phyloP scores from a whole-genome alignment of 2,113 vertebrate genomes.

The Felis catus region DNA sequence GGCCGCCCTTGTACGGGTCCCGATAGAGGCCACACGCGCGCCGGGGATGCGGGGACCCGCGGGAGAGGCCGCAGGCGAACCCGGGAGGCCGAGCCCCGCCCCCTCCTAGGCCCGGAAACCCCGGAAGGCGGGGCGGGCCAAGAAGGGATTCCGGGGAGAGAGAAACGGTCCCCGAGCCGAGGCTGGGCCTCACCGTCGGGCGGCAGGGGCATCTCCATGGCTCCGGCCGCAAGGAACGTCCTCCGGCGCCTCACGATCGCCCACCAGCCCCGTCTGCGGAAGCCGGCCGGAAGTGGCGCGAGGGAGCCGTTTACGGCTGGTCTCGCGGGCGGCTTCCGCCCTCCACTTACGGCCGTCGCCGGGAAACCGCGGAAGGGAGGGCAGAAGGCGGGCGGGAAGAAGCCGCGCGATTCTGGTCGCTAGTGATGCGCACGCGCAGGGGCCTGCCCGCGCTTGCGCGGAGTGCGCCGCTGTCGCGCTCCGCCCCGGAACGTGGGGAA shows the following conservation, averaged over 20 bases:
- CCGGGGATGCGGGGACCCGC: neutral
- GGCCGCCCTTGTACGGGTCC: slow-evolving; percentile 15
- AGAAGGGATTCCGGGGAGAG: neutral
- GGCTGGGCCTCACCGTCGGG: slow-evolving; percentile 84
- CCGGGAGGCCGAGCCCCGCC: slow-evolving; percentile 46
- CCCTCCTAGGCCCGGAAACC: neutral
- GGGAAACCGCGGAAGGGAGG: slow-evolving; percentile 71
- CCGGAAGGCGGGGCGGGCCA: neutral
- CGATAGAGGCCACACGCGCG: slow-evolving; percentile 30
- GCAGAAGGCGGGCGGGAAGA: neutral
- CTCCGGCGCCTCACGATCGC: slow-evolving; percentile 63
- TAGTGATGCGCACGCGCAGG: neutral
- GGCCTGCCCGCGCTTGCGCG: neutral
- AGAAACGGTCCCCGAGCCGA: neutral
- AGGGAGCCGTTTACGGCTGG: slow-evolving; percentile 58
- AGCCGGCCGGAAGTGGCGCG: slow-evolving; percentile 76
- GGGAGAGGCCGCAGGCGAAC: slow-evolving; percentile 46
- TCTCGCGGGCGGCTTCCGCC: slow-evolving; percentile 16
- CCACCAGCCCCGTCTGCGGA: slow-evolving; percentile 66
- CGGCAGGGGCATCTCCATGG: slow-evolving; percentile 88
- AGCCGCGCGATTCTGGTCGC: fast-evolving
- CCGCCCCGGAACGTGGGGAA: fast-evolving
- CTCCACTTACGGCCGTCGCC: slow-evolving; percentile 81
- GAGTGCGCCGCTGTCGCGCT: fast-evolving
- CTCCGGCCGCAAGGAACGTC: slow-evolving; percentile 71